phyloP scores from a whole-genome alignment of 2,113 vertebrate species.

The Eulemur rufifrons region DNA sequence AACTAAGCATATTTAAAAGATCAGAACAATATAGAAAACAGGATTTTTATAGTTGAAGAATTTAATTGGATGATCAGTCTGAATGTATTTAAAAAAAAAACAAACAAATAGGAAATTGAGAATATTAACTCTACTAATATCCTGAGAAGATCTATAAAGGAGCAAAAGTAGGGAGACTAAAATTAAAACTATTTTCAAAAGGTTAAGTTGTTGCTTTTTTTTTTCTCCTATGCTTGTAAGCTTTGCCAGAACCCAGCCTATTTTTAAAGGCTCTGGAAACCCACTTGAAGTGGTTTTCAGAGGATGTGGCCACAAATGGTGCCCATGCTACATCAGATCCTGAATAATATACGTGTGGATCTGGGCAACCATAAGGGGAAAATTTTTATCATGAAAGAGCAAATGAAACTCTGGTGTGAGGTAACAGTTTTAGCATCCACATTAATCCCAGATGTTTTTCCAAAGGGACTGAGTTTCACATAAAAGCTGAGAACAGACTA shows the following conservation, averaged over 20 bases:
- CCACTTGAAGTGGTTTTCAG: constrained; percentile 68
- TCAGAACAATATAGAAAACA: constrained; percentile 6
- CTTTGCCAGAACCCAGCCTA: constrained; percentile 41
- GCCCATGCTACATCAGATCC: constrained; percentile 71
- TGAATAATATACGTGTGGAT: constrained; percentile 76
- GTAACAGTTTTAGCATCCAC: constrained; percentile 70
- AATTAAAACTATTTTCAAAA: constrained; percentile 65
- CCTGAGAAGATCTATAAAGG: constrained; percentile 17
- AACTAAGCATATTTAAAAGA: neutral
- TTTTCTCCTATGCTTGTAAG: neutral
- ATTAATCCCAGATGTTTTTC: constrained; percentile 85
- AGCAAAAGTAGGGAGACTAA: constrained; percentile 39
- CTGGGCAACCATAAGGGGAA: constrained; percentile 75
- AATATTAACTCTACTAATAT: constrained; percentile 42
- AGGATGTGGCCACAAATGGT: constrained; percentile 77
- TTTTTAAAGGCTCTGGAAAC: constrained; percentile 74
- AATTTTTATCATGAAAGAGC: constrained; percentile 74
- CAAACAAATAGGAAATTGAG: neutral
- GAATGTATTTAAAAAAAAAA: neutral
- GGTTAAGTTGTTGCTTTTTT: constrained; percentile 6
- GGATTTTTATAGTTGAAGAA: constrained; percentile 23
- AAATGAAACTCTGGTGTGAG: constrained; percentile 73
- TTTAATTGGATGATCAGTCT: constrained; percentile 9
- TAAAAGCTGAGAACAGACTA: constrained; percentile 56
- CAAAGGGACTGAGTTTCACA: constrained; percentile 60